phyloP scores from a whole-genome alignment of 1,140 invertebrate species.

The Hermatobates lingyangjiaoensis region DNA sequence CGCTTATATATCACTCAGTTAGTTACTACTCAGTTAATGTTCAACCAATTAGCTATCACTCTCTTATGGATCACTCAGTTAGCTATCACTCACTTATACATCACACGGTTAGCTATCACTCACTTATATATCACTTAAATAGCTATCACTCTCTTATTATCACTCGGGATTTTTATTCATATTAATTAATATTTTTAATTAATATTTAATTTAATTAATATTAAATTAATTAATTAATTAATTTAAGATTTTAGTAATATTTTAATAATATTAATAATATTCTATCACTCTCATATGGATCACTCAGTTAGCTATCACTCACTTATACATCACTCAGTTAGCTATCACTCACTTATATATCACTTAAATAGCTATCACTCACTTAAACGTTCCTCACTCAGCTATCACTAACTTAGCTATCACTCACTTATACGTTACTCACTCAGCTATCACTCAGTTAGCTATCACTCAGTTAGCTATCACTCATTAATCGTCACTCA shows the following conservation, averaged over 20 bases:
- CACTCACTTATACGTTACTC: background rate
- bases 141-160: no score
- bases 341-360: background rate
- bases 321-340: background rate
- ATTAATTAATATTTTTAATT: background rate
- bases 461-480: no score
- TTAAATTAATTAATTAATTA: background rate
- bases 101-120: background rate
- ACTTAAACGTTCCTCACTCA: background rate
- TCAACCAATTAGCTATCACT: background rate
- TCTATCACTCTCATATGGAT: background rate
- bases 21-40: background rate
- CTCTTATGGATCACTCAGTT: background rate
- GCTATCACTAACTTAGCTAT: background rate
- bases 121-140: background rate
- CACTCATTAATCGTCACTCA: no score
- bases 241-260: background rate
- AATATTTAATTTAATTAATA: background rate
- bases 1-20: background rate
- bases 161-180: background rate
- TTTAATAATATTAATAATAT: no score
- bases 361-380: background rate
- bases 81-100: background rate
- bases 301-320: background rate
- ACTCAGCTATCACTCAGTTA: no score